phyloP scores from a whole-genome alignment of 2,113 vertebrate genomes.

The Reinhardtius hippoglossoides region DNA sequence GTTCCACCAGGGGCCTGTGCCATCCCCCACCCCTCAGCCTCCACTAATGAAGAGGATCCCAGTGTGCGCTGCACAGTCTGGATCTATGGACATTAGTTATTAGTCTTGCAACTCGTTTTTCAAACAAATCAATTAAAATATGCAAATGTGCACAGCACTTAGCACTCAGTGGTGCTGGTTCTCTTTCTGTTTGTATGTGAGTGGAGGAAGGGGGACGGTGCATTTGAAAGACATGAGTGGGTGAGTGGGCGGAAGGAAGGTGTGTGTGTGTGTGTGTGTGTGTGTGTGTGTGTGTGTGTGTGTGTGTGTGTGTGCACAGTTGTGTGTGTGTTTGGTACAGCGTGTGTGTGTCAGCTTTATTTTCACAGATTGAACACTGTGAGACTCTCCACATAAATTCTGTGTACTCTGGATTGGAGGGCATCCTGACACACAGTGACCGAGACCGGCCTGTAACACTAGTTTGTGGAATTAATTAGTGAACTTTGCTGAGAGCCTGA shows the following conservation, averaged over 20 bases:
- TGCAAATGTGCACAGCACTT: constrained; percentile 47
- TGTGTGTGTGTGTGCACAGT: constrained; percentile 1
- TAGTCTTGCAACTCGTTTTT: constrained; percentile 26
- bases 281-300: constrained; percentile 2
- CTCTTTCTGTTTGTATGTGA: background rate
- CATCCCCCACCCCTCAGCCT: background rate
- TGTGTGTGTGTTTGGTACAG: background rate
- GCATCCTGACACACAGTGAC: constrained; percentile 27
- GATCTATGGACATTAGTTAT: constrained; percentile 12
- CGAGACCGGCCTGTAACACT: background rate
- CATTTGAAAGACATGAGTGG: constrained; percentile 7
- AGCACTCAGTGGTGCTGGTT: background rate
- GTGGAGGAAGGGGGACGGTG: background rate
- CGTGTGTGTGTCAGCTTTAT: background rate
- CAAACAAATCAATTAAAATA: constrained; percentile 63
- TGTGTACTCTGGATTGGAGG: background rate
- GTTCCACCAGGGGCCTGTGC: background rate
- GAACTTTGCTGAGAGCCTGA: constrained; percentile 48
- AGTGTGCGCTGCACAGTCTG: background rate
- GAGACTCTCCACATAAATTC: constrained; percentile 39
- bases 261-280: background rate
- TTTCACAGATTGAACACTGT: constrained; percentile 49
- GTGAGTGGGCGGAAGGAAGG: constrained; percentile 48
- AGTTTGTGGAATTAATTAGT: constrained; percentile 50
- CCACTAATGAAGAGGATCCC: background rate